Conservation (phyloP, 2,113 vertebrate genomes). For the Pollimyrus isidori region DNA sequence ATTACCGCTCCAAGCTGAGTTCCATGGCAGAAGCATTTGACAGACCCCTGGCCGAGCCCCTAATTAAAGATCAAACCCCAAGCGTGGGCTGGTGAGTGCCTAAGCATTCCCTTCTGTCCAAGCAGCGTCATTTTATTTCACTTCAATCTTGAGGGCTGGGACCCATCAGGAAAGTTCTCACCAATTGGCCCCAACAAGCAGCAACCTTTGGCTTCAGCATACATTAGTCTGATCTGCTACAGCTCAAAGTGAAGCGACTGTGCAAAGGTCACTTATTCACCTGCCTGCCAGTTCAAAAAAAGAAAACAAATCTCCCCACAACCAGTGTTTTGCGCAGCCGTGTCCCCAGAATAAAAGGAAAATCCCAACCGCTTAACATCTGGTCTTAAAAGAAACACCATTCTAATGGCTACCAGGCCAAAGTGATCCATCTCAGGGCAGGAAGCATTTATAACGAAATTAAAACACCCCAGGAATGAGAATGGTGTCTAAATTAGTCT, state of each 20-base stretch:
- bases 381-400: neutral
- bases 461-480: neutral
- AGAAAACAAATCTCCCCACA: neutral
- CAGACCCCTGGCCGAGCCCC: constrained; percentile 27
- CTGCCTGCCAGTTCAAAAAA: neutral
- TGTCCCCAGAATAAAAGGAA: neutral
- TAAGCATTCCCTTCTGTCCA: constrained; percentile 32
- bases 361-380: neutral
- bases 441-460: neutral
- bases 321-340: neutral
- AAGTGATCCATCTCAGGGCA: neutral
- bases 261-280: neutral
- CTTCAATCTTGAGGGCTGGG: neutral
- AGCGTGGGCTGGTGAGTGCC: constrained; percentile 21
- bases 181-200: neutral
- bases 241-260: neutral
- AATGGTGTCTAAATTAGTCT: neutral
- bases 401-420: constrained; percentile 1
- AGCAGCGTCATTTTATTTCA: neutral
- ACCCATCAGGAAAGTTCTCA: neutral
- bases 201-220: neutral
- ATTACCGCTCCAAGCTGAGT: constrained; percentile 46
- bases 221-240: neutral
- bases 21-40: constrained; percentile 31
- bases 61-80: constrained; percentile 43